Percentiles rank a stretch among this genome's conserved stretches.
Evolutionary conservation across 2,888 invertebrate genomes (phyloP).

Genomic region (Antitype chi): DNA sequence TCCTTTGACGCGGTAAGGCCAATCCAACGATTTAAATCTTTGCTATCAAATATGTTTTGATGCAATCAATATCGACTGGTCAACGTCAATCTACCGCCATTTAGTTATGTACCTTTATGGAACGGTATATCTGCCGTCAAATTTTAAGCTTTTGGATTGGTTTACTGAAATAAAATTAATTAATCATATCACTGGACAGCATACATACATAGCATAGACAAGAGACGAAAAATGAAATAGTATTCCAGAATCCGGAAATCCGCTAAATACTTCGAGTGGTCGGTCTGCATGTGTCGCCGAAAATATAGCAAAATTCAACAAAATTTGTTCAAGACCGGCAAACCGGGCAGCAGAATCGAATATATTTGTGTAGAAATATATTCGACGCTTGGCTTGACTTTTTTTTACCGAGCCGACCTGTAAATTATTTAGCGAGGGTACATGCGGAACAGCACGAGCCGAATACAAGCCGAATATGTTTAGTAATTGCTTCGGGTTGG

Average conservation of each 20-base stretch:
- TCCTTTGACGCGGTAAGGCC: not conserved
- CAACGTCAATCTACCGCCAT: not conserved
- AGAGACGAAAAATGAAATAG: not conserved
- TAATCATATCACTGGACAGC: not conserved
- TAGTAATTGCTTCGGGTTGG: not conserved
- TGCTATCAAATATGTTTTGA: not conserved
- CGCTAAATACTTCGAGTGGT: not conserved
- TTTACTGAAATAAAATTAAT: not conserved
- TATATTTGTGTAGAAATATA: not conserved
- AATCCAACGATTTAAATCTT: not conserved
- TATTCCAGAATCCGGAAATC: not conserved
- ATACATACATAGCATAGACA: not conserved
- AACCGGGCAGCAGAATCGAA: not conserved
- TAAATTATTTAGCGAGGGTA: not conserved
- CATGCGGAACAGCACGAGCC: not conserved
- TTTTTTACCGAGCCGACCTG: not conserved
- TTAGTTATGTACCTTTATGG: not conserved
- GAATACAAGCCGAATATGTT: not conserved
- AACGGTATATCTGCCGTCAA: not conserved
- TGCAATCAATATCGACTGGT: not conserved
- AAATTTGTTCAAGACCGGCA: not conserved
- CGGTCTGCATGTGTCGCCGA: not conserved
- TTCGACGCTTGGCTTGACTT: not conserved
- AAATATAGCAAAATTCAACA: not conserved
- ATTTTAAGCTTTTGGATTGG: not conserved